Evolutionary conservation across 2,113 vertebrate genomes (phyloP).

Genomic region (Myotis yumanensis): DNA sequence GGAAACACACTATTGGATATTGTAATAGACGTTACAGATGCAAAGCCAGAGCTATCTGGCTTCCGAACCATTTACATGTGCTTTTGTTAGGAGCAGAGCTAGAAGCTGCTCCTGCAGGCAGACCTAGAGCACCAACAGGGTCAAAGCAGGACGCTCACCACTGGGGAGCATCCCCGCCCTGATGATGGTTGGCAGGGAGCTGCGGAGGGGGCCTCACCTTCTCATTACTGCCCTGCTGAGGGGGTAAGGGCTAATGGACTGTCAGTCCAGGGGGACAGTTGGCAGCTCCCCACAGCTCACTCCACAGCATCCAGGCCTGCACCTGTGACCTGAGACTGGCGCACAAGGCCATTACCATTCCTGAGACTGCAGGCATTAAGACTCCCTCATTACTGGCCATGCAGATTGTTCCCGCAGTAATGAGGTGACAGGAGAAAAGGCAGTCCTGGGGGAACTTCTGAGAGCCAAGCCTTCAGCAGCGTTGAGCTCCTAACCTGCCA

Average conservation of each 20-base stretch:
- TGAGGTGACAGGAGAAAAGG: slow-evolving; percentile 66
- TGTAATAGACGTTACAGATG: neutral
- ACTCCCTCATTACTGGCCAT: slow-evolving; percentile 73
- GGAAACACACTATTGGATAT: neutral
- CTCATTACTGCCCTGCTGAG: slow-evolving; percentile 50
- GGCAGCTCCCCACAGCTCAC: neutral
- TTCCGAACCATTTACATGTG: neutral
- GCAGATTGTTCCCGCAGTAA: slow-evolving; percentile 71
- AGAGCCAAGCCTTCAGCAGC: neutral
- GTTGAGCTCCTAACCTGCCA: slow-evolving; percentile 53
- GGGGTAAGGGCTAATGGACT: slow-evolving; percentile 63
- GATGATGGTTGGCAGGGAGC: neutral
- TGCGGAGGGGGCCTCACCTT: neutral
- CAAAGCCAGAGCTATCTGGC: no score
- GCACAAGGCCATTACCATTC: slow-evolving; percentile 36
- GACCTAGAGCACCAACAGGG: neutral
- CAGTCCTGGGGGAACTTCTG: slow-evolving; percentile 44
- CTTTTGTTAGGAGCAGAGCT: neutral
- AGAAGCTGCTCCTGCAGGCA: neutral
- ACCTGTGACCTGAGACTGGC: slow-evolving; percentile 42
- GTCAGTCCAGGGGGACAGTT: slow-evolving; percentile 31
- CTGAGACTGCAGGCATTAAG: slow-evolving; percentile 38
- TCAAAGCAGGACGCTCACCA: neutral
- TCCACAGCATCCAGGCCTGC: slow-evolving; percentile 38
- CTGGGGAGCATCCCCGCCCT: neutral